Base-by-base conservation (phyloP, 2,797 vertebrate species). In the Adelosebastes latens region DNA sequence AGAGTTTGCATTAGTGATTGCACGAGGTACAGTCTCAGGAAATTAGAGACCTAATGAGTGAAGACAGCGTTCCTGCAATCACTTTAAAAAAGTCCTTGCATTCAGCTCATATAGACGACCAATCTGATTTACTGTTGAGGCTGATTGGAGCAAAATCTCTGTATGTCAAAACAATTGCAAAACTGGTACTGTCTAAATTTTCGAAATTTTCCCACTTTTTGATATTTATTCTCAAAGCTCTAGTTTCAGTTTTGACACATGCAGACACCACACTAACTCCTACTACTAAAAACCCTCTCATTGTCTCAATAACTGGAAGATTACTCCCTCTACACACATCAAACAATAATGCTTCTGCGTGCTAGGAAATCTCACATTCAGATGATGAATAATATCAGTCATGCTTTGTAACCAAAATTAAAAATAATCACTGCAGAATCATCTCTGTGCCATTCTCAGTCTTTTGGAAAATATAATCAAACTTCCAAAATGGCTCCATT, bases 381-480 rank as follows among this genome's bases (percentile, higher is more conserved):
- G 25, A 78, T 67, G 29, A 72, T 69, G 46, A 82, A 61, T 78
- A 77, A 74, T 66, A 59, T 25, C 63, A 31, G 56, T 81, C 55
- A 61, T 64, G 70, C 71, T 81, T 74, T 71, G 27, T 56, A 39
- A 74, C 63, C 64, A 64, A 82, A 81, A 87, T 77, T 27, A 72
- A 72, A 80, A 87, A 81, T 10, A 55, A 76, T 79, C 59, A 55
- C 64, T 24, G 27, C 39, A 46, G 67, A 60, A 63, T 82, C 25
- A 68, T 80, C 49, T 68, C 42, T 18, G 49, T 34, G 53, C 9
- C 14, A 3, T 66, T 88, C 58, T 81, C 65, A 58, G 42, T 46
- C 39, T 55, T 73, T 72, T 46, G 76, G 39, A 81, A 85, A 90
- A 70, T 71, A 68, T 42, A 72, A 84, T 85, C 61, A 83, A 80